Conservation (phyloP, 92 coral and sea anemone genomes). For the Pocillopora grandis region DNA sequence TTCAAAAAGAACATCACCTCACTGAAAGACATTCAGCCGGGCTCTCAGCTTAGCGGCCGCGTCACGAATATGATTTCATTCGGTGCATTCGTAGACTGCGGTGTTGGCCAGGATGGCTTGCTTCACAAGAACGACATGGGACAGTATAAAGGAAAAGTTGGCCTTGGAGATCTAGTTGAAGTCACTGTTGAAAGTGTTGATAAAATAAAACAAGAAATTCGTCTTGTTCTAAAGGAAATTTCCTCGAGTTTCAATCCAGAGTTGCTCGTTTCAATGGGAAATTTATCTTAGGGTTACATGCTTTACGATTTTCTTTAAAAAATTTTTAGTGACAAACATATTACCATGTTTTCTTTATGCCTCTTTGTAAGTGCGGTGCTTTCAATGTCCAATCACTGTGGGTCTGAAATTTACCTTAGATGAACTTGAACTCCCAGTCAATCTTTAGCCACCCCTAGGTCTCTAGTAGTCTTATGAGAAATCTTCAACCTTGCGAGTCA, state of each 20-base stretch:
- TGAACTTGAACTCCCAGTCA: too few species aligned
- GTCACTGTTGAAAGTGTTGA: constrained; percentile 69
- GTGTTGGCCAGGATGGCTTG: constrained; percentile 84
- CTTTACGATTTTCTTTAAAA: background rate
- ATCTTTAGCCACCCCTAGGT: too few species aligned
- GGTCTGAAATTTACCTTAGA: too few species aligned
- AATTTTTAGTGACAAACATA: too few species aligned
- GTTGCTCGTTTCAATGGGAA: constrained; percentile 38
- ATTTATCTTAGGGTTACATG: background rate
- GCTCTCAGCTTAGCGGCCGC: constrained; percentile 78
- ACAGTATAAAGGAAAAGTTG: constrained; percentile 49
- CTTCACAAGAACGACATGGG: constrained; percentile 74
- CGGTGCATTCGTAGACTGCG: constrained; percentile 98
- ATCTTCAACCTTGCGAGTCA: too few species aligned
- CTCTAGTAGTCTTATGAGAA: too few species aligned
- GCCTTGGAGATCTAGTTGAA: constrained; percentile 85
- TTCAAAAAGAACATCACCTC: constrained; percentile 82
- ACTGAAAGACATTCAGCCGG: constrained; percentile 67
- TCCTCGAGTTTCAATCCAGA: constrained; percentile 66
- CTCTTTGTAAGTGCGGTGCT: too few species aligned
- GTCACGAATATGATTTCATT: constrained; percentile 92
- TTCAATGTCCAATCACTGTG: too few species aligned
- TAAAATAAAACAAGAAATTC: constrained; percentile 53
- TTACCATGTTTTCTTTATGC: too few species aligned
- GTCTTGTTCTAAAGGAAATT: constrained; percentile 39